Conservation (phyloP, 1,140 invertebrate species). For the Hetaerina americana region DNA sequence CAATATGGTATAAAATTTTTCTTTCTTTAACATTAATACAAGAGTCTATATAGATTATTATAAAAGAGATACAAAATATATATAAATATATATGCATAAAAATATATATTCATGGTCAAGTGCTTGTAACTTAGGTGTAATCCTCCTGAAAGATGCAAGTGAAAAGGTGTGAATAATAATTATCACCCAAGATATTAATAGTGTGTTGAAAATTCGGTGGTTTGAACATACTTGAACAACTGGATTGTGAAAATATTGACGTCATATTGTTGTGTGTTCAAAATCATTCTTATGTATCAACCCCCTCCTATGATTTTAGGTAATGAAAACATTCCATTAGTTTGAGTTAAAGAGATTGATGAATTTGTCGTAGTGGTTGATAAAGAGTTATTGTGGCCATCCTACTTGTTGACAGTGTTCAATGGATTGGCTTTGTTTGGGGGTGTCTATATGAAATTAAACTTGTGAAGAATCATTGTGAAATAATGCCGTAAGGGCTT, state of each 20-base stretch:
- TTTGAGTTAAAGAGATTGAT: neutral
- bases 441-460: too few species aligned
- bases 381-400: neutral
- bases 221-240: neutral
- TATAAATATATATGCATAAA: slow-evolving; percentile 1
- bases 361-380: neutral
- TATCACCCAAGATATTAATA: neutral
- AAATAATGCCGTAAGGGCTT: neutral
- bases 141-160: neutral
- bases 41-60: neutral
- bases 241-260: neutral
- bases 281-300: neutral
- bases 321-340: neutral
- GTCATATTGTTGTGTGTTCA: neutral
- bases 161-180: neutral
- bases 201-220: neutral
- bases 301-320: neutral
- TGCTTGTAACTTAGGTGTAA: neutral
- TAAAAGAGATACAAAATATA: neutral
- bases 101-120: neutral
- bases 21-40: neutral
- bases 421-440: neutral
- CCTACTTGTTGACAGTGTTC: neutral
- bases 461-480: too few species aligned
- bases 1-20: neutral